phyloP scores from a whole-genome alignment of 2,797 vertebrate genomes.

The Tinamus major region DNA sequence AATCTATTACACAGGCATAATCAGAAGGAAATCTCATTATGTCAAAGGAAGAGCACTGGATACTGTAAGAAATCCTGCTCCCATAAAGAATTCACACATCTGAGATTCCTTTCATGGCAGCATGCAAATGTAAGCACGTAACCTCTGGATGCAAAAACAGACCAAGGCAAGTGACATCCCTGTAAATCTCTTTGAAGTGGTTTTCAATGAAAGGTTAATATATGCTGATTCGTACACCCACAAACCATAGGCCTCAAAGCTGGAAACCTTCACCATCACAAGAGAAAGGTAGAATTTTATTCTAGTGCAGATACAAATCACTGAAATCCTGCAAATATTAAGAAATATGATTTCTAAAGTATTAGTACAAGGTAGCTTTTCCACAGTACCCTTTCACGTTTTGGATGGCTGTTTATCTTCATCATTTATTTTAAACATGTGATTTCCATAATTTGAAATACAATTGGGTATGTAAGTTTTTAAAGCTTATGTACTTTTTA shows the following conservation, averaged over 20 bases:
- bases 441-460: neutral
- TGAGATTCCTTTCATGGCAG: neutral
- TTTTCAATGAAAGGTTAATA: neutral
- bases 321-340: neutral
- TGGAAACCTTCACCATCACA: neutral
- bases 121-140: neutral
- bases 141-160: neutral
- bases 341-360: neutral
- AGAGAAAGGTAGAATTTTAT: neutral
- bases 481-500: neutral
- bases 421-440: neutral
- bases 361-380: neutral
- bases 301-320: neutral
- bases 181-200: neutral
- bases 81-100: neutral
- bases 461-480: neutral
- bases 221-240: neutral
- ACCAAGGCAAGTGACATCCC: neutral
- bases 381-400: neutral
- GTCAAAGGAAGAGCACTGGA: neutral
- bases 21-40: neutral
- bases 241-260: neutral
- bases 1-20: neutral
- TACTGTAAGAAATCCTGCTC: neutral
- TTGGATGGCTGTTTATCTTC: neutral